Evolutionary conservation across 35 echinoderm and acorn worm species (phyloP).

Genomic region (Ophioderma brevispina): DNA sequence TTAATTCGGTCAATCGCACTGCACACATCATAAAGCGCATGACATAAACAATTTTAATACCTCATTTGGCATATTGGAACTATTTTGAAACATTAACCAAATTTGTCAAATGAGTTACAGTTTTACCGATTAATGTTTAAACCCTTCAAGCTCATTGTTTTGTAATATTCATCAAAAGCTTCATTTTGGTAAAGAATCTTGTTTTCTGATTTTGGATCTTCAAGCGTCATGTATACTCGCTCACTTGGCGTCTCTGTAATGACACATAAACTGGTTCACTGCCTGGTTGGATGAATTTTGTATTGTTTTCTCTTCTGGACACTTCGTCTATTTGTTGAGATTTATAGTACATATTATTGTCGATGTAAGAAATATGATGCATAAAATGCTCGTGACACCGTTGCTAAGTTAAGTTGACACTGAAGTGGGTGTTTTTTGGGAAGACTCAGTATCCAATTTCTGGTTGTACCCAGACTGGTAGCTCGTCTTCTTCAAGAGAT

Average conservation of each 20-base stretch:
- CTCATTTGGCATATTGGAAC: too few species aligned
- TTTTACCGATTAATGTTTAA: too few species aligned
- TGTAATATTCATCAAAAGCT: not conserved
- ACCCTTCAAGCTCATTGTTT: not conserved
- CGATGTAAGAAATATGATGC: not conserved
- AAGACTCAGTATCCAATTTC: not conserved
- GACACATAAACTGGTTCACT: slow-evolving; percentile 3
- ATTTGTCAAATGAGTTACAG: too few species aligned
- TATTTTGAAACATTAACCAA: too few species aligned
- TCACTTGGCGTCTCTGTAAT: not conserved
- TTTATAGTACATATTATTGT: not conserved
- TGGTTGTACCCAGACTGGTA: too few species aligned
- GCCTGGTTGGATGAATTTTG: not conserved
- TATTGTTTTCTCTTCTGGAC: not conserved
- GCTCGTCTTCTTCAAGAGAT: too few species aligned
- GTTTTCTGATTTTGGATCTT: not conserved
- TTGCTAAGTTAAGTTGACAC: not conserved
- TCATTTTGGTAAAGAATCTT: not conserved
- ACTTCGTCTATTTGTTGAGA: not conserved
- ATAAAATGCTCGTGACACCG: not conserved
- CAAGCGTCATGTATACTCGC: not conserved
- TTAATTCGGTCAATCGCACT: too few species aligned
- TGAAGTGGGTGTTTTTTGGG: not conserved
- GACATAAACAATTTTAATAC: too few species aligned
- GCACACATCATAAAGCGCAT: too few species aligned